Evolutionary conservation across 2,797 vertebrate genomes (phyloP).

Genomic region (Luscinia megarhynchos): DNA sequence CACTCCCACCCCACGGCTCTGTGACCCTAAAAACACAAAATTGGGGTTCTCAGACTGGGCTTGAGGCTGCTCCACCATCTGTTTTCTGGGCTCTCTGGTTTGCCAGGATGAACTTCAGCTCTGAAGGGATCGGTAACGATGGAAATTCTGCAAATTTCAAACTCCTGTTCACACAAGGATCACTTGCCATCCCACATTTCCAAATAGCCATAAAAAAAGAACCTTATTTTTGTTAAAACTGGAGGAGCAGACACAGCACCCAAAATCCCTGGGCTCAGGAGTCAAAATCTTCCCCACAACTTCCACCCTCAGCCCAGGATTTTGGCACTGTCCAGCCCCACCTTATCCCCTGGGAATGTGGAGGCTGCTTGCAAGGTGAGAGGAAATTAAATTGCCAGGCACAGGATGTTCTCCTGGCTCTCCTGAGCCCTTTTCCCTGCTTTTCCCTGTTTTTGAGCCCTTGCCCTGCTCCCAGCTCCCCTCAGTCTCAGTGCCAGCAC

Average conservation of each 20-base stretch:
- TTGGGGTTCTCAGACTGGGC: neutral
- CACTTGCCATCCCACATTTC: neutral
- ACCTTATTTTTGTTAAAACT: neutral
- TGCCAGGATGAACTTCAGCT: neutral
- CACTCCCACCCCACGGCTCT: neutral
- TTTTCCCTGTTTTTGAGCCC: fast-evolving
- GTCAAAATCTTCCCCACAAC: neutral
- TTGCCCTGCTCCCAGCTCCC: fast-evolving
- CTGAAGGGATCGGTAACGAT: neutral
- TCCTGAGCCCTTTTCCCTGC: neutral
- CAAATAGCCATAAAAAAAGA: fast-evolving
- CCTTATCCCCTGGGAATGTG: fast-evolving
- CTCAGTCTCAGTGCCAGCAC: fast-evolving
- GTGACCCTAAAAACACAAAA: neutral
- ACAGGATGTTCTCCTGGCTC: neutral
- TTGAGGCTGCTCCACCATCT: neutral
- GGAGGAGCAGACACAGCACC: neutral
- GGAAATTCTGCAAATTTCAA: neutral
- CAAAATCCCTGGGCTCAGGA: neutral
- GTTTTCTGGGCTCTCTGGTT: neutral
- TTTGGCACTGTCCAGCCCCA: neutral
- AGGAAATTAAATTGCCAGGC: neutral
- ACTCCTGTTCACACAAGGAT: neutral
- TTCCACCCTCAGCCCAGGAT: neutral
- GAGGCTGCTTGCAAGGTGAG: neutral